Percentiles rank a stretch among this genome's conserved stretches.
Conservation (phyloP, 2,888 invertebrate species). For the Scaptomyza tumidula region DNA sequence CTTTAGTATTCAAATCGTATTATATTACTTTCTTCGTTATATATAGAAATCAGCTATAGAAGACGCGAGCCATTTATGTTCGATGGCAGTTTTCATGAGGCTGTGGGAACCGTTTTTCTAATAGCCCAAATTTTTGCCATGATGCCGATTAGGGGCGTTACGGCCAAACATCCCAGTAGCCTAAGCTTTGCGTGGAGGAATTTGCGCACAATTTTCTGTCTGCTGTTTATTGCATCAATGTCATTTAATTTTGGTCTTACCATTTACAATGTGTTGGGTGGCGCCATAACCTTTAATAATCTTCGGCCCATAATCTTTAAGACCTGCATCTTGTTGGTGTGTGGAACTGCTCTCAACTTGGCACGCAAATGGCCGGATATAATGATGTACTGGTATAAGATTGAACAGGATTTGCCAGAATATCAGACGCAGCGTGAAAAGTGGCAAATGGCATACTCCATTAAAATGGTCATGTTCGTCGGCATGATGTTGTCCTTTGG, state of each 20-base stretch:
- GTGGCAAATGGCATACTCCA: constrained; percentile 80
- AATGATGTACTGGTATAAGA: constrained; percentile 85
- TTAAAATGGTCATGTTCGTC: constrained; percentile 84
- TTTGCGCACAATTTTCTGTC: constrained; percentile 74
- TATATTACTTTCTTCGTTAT: neutral
- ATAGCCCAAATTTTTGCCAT: constrained; percentile 86
- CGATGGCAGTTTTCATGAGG: constrained; percentile 83
- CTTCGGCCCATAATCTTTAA: constrained; percentile 83
- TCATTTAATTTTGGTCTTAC: constrained; percentile 62
- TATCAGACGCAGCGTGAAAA: constrained; percentile 79
- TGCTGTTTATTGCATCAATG: constrained; percentile 63
- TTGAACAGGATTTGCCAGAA: constrained; percentile 84
- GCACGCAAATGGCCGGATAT: constrained; percentile 86
- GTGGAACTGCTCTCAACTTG: constrained; percentile 84
- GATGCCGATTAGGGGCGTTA: constrained; percentile 86
- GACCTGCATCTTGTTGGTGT: constrained; percentile 68
- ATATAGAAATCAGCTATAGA: constrained; percentile 9
- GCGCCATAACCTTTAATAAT: constrained; percentile 77
- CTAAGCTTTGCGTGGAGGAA: constrained; percentile 83
- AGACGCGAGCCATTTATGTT: constrained; percentile 72
- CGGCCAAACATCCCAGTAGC: constrained; percentile 83
- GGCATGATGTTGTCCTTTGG: constrained; percentile 85
- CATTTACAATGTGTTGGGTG: constrained; percentile 68
- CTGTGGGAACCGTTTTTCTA: constrained; percentile 82
- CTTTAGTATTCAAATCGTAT: too few relatives aligned